A percentile compares a stretch with the other conserved stretches of the same genome.
Conservation (phyloP, 2,113 vertebrate genomes). For the Chloroceryle aenea region DNA sequence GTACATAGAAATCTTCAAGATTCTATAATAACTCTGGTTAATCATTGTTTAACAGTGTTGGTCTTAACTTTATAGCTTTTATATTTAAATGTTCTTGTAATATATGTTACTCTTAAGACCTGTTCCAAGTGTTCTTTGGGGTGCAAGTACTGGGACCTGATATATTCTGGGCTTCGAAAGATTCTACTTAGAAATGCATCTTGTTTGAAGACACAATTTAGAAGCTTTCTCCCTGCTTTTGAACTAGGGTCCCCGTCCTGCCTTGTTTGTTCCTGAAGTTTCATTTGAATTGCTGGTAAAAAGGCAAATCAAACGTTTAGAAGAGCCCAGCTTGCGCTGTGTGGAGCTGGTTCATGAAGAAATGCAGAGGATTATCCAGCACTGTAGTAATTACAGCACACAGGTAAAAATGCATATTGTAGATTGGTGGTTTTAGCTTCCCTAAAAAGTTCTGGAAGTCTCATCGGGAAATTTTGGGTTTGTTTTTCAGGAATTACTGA, state of each 20-base stretch:
- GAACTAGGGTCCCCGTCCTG: constrained; percentile 91
- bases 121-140: not conserved
- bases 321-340: constrained; percentile 96
- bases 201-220: not conserved
- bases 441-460: not conserved
- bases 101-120: not conserved
- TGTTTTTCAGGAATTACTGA: constrained; percentile 86
- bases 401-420: constrained; percentile 79
- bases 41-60: not conserved
- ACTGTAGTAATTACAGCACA: constrained; percentile 98
- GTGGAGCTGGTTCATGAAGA: constrained; percentile 98
- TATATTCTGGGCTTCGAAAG: not conserved
- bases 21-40: not conserved
- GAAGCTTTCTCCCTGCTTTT: not conserved
- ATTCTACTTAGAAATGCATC: not conserved
- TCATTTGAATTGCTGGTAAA: constrained; percentile 97
- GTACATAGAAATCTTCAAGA: not conserved
- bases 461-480: not conserved
- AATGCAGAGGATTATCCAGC: constrained; percentile 98
- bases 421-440: not conserved
- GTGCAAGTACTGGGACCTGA: not conserved
- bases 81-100: not conserved
- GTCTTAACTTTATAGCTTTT: not conserved
- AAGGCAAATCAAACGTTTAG: constrained; percentile 94
- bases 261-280: constrained; percentile 96